phyloP scores from a whole-genome alignment of 1,140 invertebrate species.

The Melitaea cinxia region DNA sequence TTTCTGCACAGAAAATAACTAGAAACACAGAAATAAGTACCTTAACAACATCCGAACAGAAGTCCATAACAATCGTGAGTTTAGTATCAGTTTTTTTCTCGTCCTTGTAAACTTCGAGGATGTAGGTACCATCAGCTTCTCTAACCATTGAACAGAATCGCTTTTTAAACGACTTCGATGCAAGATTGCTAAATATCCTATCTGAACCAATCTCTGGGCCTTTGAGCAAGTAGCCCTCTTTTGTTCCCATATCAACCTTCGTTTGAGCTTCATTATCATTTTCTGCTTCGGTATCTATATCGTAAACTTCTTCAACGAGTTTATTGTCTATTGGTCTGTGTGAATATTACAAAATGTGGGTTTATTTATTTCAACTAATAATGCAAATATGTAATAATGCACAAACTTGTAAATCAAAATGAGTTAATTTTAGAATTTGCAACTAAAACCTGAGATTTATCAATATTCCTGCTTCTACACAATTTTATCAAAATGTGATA shows the following conservation, averaged over 20 bases:
- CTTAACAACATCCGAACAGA: slow-evolving; percentile 93
- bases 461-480: no score
- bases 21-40: slow-evolving; percentile 80
- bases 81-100: slow-evolving; percentile 95
- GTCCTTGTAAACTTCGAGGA: slow-evolving; percentile 95
- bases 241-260: slow-evolving; percentile 89
- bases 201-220: slow-evolving; percentile 93
- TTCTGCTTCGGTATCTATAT: slow-evolving; percentile 93
- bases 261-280: slow-evolving; percentile 89
- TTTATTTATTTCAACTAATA: not conserved
- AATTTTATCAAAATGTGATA: no score
- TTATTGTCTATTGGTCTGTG: slow-evolving; percentile 84
- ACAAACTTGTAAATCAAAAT: no score
- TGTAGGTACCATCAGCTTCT: slow-evolving; percentile 94
- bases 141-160: slow-evolving; percentile 93
- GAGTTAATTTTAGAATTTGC: no score
- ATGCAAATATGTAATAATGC: no score
- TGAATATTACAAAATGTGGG: slow-evolving; percentile 30
- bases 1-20: no score
- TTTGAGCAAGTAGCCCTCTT: slow-evolving; percentile 94
- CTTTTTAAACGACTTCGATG: slow-evolving; percentile 94
- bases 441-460: no score
- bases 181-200: slow-evolving; percentile 92
- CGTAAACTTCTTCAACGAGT: slow-evolving; percentile 91
- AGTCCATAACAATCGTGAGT: slow-evolving; percentile 95